Conservation (phyloP, 1,140 invertebrate species). For the Zaprionus davidi region DNA sequence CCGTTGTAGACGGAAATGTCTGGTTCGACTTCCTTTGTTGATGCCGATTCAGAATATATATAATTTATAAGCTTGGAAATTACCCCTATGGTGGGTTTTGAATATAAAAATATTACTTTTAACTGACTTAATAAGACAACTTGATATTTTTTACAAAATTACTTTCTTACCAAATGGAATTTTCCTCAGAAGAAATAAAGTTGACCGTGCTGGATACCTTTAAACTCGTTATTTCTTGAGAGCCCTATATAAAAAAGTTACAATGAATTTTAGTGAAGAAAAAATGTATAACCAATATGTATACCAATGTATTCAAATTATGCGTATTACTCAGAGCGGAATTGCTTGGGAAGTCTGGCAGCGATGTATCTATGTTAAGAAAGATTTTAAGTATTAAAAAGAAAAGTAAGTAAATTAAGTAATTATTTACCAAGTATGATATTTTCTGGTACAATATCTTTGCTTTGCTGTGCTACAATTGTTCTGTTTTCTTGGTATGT, state of each 20-base stretch:
- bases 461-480: slow-evolving; percentile 41
- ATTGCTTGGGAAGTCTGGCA: slow-evolving; percentile 36
- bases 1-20: no score
- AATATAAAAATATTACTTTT: no score
- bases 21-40: no score
- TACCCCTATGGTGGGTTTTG: no score
- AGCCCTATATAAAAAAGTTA: slow-evolving; percentile 9
- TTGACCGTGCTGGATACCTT: slow-evolving; percentile 51
- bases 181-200: slow-evolving; percentile 48
- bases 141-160: no score
- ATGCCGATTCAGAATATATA: no score
- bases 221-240: slow-evolving; percentile 51
- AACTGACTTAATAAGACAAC: no score
- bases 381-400: neutral
- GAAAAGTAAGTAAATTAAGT: neutral
- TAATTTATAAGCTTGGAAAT: no score
- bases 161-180: slow-evolving; percentile 42
- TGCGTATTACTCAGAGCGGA: slow-evolving; percentile 15
- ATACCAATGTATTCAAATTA: slow-evolving; percentile 45
- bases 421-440: slow-evolving; percentile 48
- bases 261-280: neutral
- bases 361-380: slow-evolving; percentile 27
- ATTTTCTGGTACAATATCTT: slow-evolving; percentile 2
- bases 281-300: neutral
- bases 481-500: slow-evolving; percentile 44